phyloP scores from a whole-genome alignment of 2,797 vertebrate species.

The Streptopelia turtur region DNA sequence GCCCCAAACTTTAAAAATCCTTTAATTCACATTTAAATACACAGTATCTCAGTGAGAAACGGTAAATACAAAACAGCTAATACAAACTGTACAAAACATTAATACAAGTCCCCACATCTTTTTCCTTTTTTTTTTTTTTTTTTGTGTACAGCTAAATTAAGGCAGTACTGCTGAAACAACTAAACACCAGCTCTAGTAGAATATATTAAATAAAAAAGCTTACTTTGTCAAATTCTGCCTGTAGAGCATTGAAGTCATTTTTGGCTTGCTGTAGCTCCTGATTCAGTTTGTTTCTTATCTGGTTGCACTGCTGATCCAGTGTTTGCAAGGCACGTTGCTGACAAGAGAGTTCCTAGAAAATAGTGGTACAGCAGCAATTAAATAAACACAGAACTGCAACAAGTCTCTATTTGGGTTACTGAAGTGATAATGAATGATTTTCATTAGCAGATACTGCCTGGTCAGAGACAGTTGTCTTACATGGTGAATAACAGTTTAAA shows the following conservation, averaged over 20 bases:
- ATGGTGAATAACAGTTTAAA: background rate
- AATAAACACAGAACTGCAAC: background rate
- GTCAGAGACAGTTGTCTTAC: background rate
- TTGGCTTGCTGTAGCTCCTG: conserved; percentile 91
- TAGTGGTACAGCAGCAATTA: background rate
- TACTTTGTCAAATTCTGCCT: conserved; percentile 89
- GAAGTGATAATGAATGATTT: background rate
- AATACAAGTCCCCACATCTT: fast-evolving
- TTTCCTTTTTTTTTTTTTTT: background rate
- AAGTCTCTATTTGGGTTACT: background rate
- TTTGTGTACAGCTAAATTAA: background rate
- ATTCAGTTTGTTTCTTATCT: conserved; percentile 82
- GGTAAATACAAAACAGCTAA: background rate
- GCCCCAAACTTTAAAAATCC: background rate
- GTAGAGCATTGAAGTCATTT: conserved; percentile 80
- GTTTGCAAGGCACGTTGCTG: conserved; percentile 83
- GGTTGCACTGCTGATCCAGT: conserved; percentile 85
- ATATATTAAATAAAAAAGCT: background rate
- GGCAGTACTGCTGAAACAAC: background rate
- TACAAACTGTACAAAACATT: background rate
- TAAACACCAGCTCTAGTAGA: background rate
- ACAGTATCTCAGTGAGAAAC: background rate
- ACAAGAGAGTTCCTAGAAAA: conserved; percentile 83
- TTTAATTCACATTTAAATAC: background rate
- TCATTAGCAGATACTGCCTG: background rate